Conservation (phyloP, 2,797 vertebrate species). For the Kryptolebias ocellatus region DNA sequence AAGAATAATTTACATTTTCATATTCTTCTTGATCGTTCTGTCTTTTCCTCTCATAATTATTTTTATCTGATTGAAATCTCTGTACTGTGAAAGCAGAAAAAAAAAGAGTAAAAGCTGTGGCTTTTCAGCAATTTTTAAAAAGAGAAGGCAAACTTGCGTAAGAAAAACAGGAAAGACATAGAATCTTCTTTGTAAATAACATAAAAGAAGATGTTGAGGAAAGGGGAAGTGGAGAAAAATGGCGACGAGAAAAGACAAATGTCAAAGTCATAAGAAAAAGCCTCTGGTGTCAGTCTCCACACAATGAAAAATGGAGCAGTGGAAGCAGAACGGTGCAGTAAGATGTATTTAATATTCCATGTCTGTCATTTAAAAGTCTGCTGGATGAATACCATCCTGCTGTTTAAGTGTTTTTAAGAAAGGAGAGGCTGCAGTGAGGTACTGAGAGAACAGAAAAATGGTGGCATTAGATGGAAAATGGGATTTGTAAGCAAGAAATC, state of each 20-base stretch:
- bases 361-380: constrained; percentile 26
- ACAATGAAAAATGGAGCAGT: constrained; percentile 28
- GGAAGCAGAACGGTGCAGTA: constrained; percentile 17
- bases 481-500: constrained; percentile 32
- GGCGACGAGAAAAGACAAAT: constrained; percentile 5
- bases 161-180: constrained; percentile 18
- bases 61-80: constrained; percentile 43
- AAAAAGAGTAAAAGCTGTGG: constrained; percentile 28
- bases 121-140: constrained; percentile 49
- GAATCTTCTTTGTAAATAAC: constrained; percentile 39
- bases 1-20: constrained; percentile 41
- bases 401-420: constrained; percentile 26
- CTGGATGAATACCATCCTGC: constrained; percentile 27
- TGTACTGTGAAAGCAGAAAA: constrained; percentile 31
- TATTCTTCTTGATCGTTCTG: neutral
- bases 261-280: constrained; percentile 28
- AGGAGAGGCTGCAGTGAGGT: neutral
- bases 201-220: constrained; percentile 22
- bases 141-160: neutral
- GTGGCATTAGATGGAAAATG: constrained; percentile 28
- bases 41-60: constrained; percentile 15
- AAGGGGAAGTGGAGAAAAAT: neutral
- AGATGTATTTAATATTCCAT: constrained; percentile 36
- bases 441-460: constrained; percentile 24
- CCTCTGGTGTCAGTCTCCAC: constrained; percentile 30